A percentile compares a stretch with the other conserved stretches of the same genome.
Conservation (phyloP, 2,888 invertebrate species). For the Hypolimnas misippus region DNA sequence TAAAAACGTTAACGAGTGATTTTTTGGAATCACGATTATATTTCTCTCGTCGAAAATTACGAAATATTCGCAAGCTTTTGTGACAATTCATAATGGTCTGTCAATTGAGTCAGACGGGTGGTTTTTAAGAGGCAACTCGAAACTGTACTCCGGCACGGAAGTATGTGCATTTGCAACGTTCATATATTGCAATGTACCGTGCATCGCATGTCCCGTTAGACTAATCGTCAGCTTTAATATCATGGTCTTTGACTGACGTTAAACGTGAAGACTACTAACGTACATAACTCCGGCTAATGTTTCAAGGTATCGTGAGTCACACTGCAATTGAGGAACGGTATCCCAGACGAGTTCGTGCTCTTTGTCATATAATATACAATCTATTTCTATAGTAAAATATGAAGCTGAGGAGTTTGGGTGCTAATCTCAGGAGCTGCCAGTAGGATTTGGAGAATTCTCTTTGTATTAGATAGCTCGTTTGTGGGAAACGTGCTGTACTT, state of each 20-base stretch:
- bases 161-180: conserved; percentile 28
- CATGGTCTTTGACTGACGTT: conserved; percentile 23
- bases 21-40: too few relatives aligned
- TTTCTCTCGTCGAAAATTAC: too few relatives aligned
- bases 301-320: conserved; percentile 20
- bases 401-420: too few relatives aligned
- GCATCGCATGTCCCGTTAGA: conserved; percentile 28
- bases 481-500: too few relatives aligned
- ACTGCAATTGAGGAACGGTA: conserved; percentile 2
- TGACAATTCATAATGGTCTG: conserved; percentile 27
- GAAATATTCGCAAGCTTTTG: not conserved
- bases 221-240: conserved; percentile 34
- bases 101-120: conserved; percentile 25
- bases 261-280: conserved; percentile 3
- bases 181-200: conserved; percentile 28
- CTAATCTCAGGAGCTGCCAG: too few relatives aligned
- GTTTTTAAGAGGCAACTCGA: conserved; percentile 8
- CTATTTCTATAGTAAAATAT: too few relatives aligned
- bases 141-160: conserved; percentile 24
- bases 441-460: too few relatives aligned
- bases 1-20: too few relatives aligned
- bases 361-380: not conserved
- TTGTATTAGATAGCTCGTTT: too few relatives aligned
- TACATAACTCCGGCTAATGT: conserved; percentile 12
- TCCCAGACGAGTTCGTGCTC: not conserved